phyloP scores from a whole-genome alignment of 2,888 invertebrate genomes.

The Brachyptera risi region DNA sequence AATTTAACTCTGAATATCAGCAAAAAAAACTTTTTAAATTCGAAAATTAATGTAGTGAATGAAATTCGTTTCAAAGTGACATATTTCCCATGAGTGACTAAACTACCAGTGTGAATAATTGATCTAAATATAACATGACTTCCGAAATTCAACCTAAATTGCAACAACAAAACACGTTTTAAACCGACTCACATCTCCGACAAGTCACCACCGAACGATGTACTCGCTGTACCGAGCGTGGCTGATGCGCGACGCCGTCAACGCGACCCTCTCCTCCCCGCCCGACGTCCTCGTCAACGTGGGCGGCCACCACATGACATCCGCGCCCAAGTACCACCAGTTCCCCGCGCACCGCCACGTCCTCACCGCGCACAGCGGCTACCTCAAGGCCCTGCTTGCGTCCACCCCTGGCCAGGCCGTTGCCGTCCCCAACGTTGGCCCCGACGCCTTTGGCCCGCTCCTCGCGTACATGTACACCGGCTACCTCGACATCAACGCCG shows the following conservation, averaged over 20 bases:
- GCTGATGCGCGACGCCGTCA: conserved; percentile 40
- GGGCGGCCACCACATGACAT: conserved; percentile 45
- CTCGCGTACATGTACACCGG: conserved; percentile 74
- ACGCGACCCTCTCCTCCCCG: too few relatives aligned
- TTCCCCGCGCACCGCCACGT: conserved; percentile 65
- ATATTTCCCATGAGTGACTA: too few relatives aligned
- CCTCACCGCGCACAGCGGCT: conserved; percentile 65
- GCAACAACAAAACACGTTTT: neutral
- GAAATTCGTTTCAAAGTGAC: too few relatives aligned
- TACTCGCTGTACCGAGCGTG: conserved; percentile 48
- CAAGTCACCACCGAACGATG: conserved; percentile 42
- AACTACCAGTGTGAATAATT: too few relatives aligned
- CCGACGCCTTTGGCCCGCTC: conserved; percentile 48
- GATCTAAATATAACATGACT: too few relatives aligned
- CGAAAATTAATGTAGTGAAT: too few relatives aligned
- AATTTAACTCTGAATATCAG: too few relatives aligned
- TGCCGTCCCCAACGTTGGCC: conserved; percentile 53
- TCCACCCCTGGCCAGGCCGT: conserved; percentile 42
- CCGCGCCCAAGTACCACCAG: conserved; percentile 41
- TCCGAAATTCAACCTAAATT: too few relatives aligned
- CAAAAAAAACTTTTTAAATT: too few relatives aligned
- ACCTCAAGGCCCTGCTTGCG: conserved; percentile 61
- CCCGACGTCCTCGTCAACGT: conserved; percentile 63
- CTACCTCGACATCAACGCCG: conserved; percentile 61
- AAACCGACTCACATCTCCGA: neutral